Evolutionary conservation across 2,888 invertebrate species (phyloP), one percentile per base, ranked within the genome.

Genomic region (Cosmorhoe ocellata): DNA sequence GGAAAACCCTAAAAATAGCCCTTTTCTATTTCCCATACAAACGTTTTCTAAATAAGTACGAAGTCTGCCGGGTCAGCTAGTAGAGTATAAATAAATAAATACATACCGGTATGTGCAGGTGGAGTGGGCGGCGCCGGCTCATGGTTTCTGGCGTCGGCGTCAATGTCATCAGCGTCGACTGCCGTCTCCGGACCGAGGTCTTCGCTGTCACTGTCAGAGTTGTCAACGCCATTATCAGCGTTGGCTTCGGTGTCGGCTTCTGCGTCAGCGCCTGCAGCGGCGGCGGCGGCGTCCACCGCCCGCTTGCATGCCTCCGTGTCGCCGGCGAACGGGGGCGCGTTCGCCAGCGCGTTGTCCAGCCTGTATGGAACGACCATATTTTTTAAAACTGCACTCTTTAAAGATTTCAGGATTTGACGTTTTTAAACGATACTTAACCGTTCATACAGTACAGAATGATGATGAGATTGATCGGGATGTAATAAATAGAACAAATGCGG

Each of bases 181-280:
- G 95, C 93, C 0, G 94, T 95, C 84, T 95, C 95, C 0, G 95
- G 95, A 2, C 95, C 95, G 59, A 94, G 91, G 78, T 95, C 94
- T 55, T 92, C 92, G 64, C 92, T 93, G 64, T 93, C 93, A 61
- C 92, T 92, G 67, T 91, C 85, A 2, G 87, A 86, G 63, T 81
- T 73, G 58, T 88, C 87, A 13, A 88, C 81, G 50, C 78, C 89
- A 58, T 87, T 87, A 71, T 79, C 81, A 34, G 56, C 66, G 69
- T 40, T 48, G 37, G 57, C 60, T 67, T 74, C 66, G 1, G 61
- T 51, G 38, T 65, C 70, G 58, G 63, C 63, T 18, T 68, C 71
- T 27, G 59, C 69, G 45, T 64, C 79, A 39, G 59, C 59, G 38
- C 49, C 65, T n/a, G 71, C 70, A 50, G 66, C 69, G 11, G 70